Evolutionary conservation across 2,888 invertebrate species (phyloP).

Genomic region (Trissolcus japonicus): DNA sequence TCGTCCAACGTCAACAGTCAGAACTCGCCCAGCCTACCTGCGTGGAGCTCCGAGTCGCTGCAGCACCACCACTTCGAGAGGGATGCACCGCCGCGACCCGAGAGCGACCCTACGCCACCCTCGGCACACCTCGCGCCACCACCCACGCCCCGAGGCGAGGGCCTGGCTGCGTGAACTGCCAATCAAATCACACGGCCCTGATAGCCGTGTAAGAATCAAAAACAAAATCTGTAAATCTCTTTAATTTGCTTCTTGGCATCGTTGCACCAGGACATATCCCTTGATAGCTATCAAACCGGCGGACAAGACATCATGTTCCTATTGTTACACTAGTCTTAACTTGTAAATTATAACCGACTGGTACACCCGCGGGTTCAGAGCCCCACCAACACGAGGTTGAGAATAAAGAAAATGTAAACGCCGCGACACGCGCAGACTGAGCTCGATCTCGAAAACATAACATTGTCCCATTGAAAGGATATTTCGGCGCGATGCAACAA

Average conservation of each 20-base stretch:
- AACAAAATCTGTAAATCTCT: constrained; percentile 12
- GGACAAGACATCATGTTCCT: constrained; percentile 75
- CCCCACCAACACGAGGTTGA: constrained; percentile 55
- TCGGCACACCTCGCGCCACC: constrained; percentile 80
- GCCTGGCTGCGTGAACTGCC: constrained; percentile 81
- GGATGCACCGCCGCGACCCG: constrained; percentile 76
- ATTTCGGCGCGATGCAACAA: constrained; percentile 19
- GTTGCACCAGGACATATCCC: constrained; percentile 59
- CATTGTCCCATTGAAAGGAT: constrained; percentile 34
- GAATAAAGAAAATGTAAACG: constrained; percentile 4
- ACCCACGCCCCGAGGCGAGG: constrained; percentile 82
- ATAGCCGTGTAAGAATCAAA: not conserved
- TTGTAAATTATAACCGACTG: constrained; percentile 64
- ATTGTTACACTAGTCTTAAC: constrained; percentile 75
- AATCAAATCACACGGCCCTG: not conserved
- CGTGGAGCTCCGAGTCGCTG: constrained; percentile 77
- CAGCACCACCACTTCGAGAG: constrained; percentile 79
- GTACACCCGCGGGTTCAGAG: constrained; percentile 44
- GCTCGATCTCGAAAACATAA: constrained; percentile 60
- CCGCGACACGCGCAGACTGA: constrained; percentile 69
- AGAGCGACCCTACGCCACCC: constrained; percentile 74
- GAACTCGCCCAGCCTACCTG: constrained; percentile 76
- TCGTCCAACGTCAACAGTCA: constrained; percentile 72
- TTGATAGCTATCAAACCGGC: constrained; percentile 62
- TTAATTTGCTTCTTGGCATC: constrained; percentile 20